These are phyloP conservation scores for Eudemis profundana DNA, from an alignment of 2,888 invertebrate species.

Conservation along the genomic window DNA sequence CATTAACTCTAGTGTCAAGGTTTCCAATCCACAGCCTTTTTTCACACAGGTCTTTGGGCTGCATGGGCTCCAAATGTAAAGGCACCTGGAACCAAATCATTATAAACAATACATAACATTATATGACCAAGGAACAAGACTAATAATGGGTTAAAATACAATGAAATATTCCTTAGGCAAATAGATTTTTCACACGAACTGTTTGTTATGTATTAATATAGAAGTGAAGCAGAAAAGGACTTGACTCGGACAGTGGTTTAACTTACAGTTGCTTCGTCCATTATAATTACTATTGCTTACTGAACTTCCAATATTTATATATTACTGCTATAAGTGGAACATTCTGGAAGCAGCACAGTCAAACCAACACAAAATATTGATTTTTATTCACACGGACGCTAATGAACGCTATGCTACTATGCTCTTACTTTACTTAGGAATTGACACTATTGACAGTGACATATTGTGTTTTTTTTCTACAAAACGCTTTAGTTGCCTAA, in stretches of 20 bases:
- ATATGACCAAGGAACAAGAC: no score
- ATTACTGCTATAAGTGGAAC: constrained; percentile 37
- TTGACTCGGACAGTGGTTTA: not conserved
- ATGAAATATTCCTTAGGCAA: no score
- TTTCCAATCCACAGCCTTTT: constrained; percentile 96
- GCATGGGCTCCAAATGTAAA: constrained; percentile 84
- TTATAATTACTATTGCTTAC: constrained; percentile 43
- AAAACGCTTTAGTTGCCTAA: not conserved
- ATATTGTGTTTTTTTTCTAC: not conserved
- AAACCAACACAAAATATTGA: constrained; percentile 32
- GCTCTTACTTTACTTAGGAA: not conserved
- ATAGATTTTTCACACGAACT: no score
- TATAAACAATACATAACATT: no score
- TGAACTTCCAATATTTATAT: not conserved
- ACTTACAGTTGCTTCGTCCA: constrained; percentile 69
- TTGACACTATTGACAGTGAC: constrained; percentile 13
- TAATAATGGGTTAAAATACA: no score
- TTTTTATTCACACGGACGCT: constrained; percentile 27
- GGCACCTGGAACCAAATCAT: constrained; percentile 69
- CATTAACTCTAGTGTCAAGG: constrained; percentile 94
- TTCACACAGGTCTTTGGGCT: constrained; percentile 85
- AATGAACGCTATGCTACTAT: not conserved
- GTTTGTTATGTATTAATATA: no score
- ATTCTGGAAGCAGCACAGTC: constrained; percentile 17
- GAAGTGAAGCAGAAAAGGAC: no score